A percentile compares a stretch with the other conserved stretches of the same genome.
phyloP scores from a whole-genome alignment of 2,888 invertebrate genomes.

The Acrobasis suavella region DNA sequence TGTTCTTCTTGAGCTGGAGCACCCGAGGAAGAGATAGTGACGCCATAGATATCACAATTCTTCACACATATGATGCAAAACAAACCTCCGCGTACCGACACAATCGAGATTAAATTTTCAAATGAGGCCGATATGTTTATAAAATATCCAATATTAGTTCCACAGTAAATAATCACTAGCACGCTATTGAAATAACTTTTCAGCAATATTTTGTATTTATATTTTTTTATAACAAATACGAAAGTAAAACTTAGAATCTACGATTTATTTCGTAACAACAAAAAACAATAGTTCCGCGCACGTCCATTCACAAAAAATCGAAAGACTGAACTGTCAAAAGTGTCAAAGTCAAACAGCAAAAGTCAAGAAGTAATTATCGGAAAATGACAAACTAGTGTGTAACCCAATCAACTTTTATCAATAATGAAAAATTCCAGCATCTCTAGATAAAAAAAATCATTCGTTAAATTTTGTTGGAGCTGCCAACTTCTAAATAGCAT shows the following conservation, averaged over 20 bases:
- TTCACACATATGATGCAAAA: conserved; percentile 45
- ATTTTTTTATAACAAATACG: background rate
- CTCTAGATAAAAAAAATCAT: too few species aligned
- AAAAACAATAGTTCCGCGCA: conserved; percentile 32
- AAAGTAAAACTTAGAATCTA: background rate
- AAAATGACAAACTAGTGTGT: too few species aligned
- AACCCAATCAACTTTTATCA: too few species aligned
- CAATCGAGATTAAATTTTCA: conserved; percentile 35
- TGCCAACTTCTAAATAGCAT: too few species aligned
- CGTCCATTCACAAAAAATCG: conserved; percentile 32
- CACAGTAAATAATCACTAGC: conserved; percentile 12
- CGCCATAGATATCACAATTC: conserved; percentile 82
- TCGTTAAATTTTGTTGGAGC: too few species aligned
- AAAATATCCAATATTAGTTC: background rate
- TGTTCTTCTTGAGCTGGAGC: conserved; percentile 88
- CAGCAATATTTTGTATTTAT: conserved; percentile 2
- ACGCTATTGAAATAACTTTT: background rate
- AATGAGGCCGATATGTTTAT: conserved; percentile 31
- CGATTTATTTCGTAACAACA: background rate
- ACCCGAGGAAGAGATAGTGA: conserved; percentile 88
- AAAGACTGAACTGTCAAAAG: conserved; percentile 21
- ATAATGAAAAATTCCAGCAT: too few species aligned
- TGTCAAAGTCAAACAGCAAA: background rate
- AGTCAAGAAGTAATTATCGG: too few species aligned
- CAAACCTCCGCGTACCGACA: conserved; percentile 36